Percentiles rank a stretch among this genome's conserved stretches.
phyloP scores from a whole-genome alignment of 2,888 invertebrate genomes.

The Crioceris asparagi region DNA sequence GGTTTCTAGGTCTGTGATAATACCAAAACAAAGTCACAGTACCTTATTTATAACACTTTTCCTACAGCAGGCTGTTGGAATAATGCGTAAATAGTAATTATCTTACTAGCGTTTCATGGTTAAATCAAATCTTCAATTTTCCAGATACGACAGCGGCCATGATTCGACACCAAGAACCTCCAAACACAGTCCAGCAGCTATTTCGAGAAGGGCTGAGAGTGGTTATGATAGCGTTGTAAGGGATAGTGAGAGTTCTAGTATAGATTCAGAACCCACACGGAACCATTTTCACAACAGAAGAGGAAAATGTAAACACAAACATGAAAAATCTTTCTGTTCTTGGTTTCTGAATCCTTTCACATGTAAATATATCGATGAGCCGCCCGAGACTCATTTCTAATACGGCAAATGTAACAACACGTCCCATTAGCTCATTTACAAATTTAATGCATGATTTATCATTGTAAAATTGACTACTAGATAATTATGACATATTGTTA shows the following conservation, averaged over 20 bases:
- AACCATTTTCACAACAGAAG: neutral
- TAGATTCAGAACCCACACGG: slow-evolving; percentile 58
- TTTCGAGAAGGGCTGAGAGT: slow-evolving; percentile 73
- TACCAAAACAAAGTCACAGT: too few relatives aligned
- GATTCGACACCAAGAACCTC: slow-evolving; percentile 75
- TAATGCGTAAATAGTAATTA: too few relatives aligned
- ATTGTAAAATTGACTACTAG: too few relatives aligned
- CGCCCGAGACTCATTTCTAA: slow-evolving; percentile 39
- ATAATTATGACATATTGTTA: too few relatives aligned
- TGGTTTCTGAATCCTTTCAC: slow-evolving; percentile 68
- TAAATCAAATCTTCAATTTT: too few relatives aligned
- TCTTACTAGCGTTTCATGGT: too few relatives aligned
- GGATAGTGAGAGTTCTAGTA: slow-evolving; percentile 79
- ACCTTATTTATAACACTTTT: too few relatives aligned
- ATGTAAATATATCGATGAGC: slow-evolving; percentile 61
- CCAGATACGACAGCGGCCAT: slow-evolving; percentile 64
- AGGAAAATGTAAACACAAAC: slow-evolving; percentile 48
- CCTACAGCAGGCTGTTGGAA: too few relatives aligned
- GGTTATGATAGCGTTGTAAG: slow-evolving; percentile 87
- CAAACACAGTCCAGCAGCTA: slow-evolving; percentile 68
- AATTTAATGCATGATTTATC: too few relatives aligned
- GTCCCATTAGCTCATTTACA: too few relatives aligned
- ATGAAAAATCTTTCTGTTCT: slow-evolving; percentile 60
- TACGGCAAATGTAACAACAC: too few relatives aligned
- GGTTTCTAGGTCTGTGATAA: too few relatives aligned